Evolutionary conservation across 2,797 vertebrate species (phyloP), one percentile per base, ranked within the genome.

Genomic region (Acrossocheilus fasciatus): DNA sequence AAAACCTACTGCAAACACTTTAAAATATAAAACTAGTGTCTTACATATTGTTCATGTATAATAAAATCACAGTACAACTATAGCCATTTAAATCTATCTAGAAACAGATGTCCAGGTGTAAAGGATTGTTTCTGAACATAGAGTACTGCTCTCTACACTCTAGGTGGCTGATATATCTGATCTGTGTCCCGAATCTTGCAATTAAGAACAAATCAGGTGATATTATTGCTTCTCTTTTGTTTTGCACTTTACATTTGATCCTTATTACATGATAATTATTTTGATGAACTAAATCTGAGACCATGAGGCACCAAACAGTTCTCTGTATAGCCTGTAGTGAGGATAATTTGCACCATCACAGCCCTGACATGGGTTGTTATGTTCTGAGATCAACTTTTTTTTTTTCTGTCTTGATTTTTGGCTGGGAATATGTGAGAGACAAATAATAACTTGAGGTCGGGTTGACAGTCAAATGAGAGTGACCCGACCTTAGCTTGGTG

Each of bases 391-490:
- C 39, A 47, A 50, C 20, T 64, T 73, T 52, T 66, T 64, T 64
- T 73, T 52, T 45, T 15, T 43, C 5, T 59, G 17, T 59, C 17
- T 30, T 17, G 10, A 74, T n/a, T 73, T 86, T 81, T 64, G 20
- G 15, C 34, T 76, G 47, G 45, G 39, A 81, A 81, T 50, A 43
- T 79, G 45, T 52, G 14, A 75, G 14, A 69, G 76, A 81, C 15
- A 79, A 72, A 91, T 91, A 90, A 91, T 93, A 89, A 84, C 89
- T 89, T 90, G 89, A 91, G 80, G 90, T 89, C 90, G 84, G 92
- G 92, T 92, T 91, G 90, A 88, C 88, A 86, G 92, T 94, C 92
- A 89, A 59, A 87, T 12, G 93, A 94, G 94, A 94, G 91, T 93
- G 91, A 88, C 43, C 89, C 88, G 86, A 93, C 92, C 93, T 94